Conservation (phyloP, 2,797 vertebrate species). For the Pangasius sanitwongsei region DNA sequence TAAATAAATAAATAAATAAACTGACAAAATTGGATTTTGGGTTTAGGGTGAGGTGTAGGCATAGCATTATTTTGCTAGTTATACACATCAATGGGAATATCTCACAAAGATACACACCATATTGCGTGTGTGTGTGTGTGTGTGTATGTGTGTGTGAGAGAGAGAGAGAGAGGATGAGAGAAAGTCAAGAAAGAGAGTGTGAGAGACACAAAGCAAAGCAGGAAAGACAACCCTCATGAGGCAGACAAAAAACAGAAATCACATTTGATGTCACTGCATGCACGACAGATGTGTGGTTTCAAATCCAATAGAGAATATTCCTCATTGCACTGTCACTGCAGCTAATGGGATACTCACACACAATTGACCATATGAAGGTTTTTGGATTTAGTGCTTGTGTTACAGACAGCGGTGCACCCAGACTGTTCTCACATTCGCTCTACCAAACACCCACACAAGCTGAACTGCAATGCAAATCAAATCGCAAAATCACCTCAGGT, state of each 20-base stretch:
- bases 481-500: constrained; percentile 26
- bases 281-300: constrained; percentile 24
- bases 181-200: constrained; percentile 7
- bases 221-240: constrained; percentile 16
- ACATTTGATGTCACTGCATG: constrained; percentile 25
- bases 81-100: neutral
- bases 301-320: constrained; percentile 22
- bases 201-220: constrained; percentile 23
- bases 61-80: neutral
- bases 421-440: constrained; percentile 11
- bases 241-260: constrained; percentile 25
- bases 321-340: constrained; percentile 9
- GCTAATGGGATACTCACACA: constrained; percentile 24
- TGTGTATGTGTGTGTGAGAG: neutral
- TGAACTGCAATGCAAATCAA: constrained; percentile 27
- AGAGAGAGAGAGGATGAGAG: too few species aligned
- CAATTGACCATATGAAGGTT: constrained; percentile 19
- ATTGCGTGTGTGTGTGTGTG: neutral
- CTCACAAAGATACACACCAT: neutral
- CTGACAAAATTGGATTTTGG: neutral
- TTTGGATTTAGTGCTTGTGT: constrained; percentile 12
- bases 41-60: neutral
- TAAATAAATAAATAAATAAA: neutral
- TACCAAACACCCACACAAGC: constrained; percentile 25
- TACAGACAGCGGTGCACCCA: constrained; percentile 20